These are phyloP conservation scores for Neoarius graeffei DNA, from an alignment of 2,113 vertebrate species.

Conservation along the genomic window DNA sequence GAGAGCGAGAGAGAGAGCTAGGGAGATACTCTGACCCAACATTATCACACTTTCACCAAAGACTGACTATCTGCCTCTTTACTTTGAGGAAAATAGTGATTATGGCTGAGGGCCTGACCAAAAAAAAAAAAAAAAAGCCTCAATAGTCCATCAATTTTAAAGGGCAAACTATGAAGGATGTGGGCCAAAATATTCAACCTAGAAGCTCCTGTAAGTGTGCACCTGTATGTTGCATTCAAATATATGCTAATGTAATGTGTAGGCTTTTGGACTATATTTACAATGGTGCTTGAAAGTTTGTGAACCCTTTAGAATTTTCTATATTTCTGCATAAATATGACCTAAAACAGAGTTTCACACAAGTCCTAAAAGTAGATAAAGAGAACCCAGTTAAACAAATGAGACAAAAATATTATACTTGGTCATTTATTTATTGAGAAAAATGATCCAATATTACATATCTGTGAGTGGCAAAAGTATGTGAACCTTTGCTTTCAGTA, in stretches of 20 bases:
- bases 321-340: no score
- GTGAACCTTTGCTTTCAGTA: no score
- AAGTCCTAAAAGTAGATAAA: no score
- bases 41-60: background rate
- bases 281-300: background rate
- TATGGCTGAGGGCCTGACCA: background rate
- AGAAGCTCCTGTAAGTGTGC: conserved; percentile 11
- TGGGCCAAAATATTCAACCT: background rate
- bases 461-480: no score
- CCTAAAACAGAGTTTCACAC: no score
- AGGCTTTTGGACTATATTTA: background rate
- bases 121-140: conserved; percentile 38
- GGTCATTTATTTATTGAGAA: no score
- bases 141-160: conserved; percentile 21
- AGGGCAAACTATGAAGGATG: conserved; percentile 36
- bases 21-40: background rate
- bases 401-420: no score
- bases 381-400: no score
- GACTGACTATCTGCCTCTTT: conserved; percentile 10
- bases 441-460: no score
- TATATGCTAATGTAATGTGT: conserved; percentile 26
- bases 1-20: background rate
- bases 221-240: background rate
- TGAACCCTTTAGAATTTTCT: no score
- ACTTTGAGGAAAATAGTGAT: conserved; percentile 34